phyloP scores from a whole-genome alignment of 92 coral and sea anemone species.

The Palythoa grandis region DNA sequence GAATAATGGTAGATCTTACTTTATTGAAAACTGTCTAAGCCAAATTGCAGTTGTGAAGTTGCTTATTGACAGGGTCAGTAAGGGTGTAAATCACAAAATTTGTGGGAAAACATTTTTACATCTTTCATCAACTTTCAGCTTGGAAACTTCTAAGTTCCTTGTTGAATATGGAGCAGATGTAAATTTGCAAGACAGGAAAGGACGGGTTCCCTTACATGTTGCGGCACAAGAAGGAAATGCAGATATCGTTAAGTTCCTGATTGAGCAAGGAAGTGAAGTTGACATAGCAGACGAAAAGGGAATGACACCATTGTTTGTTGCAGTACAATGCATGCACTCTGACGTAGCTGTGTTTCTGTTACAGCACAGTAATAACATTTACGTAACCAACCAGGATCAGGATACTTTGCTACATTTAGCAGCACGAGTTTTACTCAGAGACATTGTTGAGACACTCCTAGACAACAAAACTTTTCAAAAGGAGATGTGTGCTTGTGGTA shows the following conservation, averaged over 20 bases:
- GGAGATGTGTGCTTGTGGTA: neutral
- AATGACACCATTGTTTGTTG: conserved; percentile 9
- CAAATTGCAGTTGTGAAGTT: conserved; percentile 3
- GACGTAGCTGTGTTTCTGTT: neutral
- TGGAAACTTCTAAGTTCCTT: conserved; percentile 17
- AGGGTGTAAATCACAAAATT: neutral
- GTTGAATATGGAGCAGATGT: conserved; percentile 39
- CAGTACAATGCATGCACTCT: neutral
- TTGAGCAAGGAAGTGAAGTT: conserved; percentile 38
- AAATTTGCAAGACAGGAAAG: conserved; percentile 7
- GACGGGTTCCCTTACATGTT: conserved; percentile 14
- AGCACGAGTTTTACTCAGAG: neutral
- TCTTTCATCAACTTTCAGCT: conserved; percentile 3
- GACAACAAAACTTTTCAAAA: neutral
- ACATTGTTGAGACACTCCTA: neutral
- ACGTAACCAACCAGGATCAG: neutral
- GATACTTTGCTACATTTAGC: conserved; percentile 20
- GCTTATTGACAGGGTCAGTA: neutral
- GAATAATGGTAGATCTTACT: neutral
- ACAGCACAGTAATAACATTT: neutral
- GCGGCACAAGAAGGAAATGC: neutral
- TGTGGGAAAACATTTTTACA: conserved; percentile 27
- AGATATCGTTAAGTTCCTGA: conserved; percentile 18
- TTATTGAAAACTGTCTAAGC: neutral
- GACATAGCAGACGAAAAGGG: conserved; percentile 11